These are phyloP conservation scores for Aplysia californica DNA, from an alignment of 1,140 invertebrate species.

Conservation along the genomic window DNA sequence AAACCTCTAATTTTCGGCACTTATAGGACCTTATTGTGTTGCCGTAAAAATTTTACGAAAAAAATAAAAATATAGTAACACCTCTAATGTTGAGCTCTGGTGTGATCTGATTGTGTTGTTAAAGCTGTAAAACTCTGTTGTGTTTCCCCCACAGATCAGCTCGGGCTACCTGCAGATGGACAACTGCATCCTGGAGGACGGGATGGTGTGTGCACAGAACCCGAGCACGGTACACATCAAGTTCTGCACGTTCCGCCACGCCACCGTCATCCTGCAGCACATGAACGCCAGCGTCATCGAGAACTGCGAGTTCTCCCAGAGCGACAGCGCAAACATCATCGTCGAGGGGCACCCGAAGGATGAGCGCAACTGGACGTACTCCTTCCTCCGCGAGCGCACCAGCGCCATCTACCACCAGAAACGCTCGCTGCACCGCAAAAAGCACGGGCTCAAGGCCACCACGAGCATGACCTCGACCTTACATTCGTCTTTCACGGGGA, in stretches of 20 bases:
- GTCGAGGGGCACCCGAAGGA: conserved; percentile 58
- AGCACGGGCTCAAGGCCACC: conserved; percentile 18
- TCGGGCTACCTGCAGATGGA: conserved; percentile 59
- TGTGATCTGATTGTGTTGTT: too few relatives aligned
- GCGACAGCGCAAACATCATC: conserved; percentile 52
- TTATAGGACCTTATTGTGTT: too few relatives aligned
- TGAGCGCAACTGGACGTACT: conserved; percentile 56
- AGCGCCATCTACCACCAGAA: conserved; percentile 9
- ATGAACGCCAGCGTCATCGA: conserved; percentile 54
- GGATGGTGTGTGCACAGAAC: conserved; percentile 55
- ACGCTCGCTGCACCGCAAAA: conserved; percentile 3
- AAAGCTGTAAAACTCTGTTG: too few relatives aligned
- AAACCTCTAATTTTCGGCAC: too few relatives aligned
- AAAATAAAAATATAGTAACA: too few relatives aligned
- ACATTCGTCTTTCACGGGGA: conserved; percentile 30
- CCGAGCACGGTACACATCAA: conserved; percentile 52
- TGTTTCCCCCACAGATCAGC: conserved; percentile 40
- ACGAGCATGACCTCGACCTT: conserved; percentile 29
- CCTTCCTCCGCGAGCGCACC: conserved; percentile 34
- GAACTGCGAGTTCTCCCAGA: conserved; percentile 62
- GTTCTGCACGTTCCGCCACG: conserved; percentile 59
- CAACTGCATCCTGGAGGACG: conserved; percentile 61
- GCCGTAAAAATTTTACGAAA: too few relatives aligned
- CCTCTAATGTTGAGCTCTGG: too few relatives aligned
- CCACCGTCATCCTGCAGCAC: conserved; percentile 55